phyloP scores from a whole-genome alignment of 2,888 invertebrate species.

The Elysia crispata region DNA sequence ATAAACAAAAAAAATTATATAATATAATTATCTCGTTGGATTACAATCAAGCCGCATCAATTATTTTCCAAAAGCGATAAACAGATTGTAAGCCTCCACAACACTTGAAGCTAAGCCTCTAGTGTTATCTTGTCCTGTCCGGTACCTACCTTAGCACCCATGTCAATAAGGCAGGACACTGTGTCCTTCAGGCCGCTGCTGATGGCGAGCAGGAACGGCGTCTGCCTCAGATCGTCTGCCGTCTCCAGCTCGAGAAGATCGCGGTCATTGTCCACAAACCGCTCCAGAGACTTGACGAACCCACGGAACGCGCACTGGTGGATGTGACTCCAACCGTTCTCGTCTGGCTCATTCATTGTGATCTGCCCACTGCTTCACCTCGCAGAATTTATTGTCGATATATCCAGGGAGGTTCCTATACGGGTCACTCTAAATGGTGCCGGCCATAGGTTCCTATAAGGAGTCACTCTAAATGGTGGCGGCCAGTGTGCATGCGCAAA shows the following conservation, averaged over 20 bases:
- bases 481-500: too few relatives aligned
- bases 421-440: too few relatives aligned
- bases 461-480: too few relatives aligned
- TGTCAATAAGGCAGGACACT: slow-evolving; percentile 67
- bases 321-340: slow-evolving; percentile 76
- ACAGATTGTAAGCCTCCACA: too few relatives aligned
- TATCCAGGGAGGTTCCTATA: too few relatives aligned
- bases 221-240: slow-evolving; percentile 70
- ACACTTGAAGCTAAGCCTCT: too few relatives aligned
- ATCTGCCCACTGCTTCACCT: background rate
- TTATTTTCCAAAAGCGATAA: too few relatives aligned
- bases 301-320: slow-evolving; percentile 75
- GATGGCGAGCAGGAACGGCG: slow-evolving; percentile 75
- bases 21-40: too few relatives aligned
- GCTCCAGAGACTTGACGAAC: slow-evolving; percentile 74
- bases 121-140: background rate
- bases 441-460: too few relatives aligned
- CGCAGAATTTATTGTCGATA: too few relatives aligned
- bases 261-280: slow-evolving; percentile 71
- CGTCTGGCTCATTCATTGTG: slow-evolving; percentile 67
- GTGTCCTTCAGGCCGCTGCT: slow-evolving; percentile 70
- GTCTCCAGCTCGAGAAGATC: slow-evolving; percentile 74
- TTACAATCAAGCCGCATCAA: too few relatives aligned
- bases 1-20: too few relatives aligned
- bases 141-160: slow-evolving; percentile 67